Percentiles rank a stretch among this genome's conserved stretches.
These are phyloP conservation scores for Agelastica alni DNA, from an alignment of 2,888 invertebrate genomes.

Conservation along the genomic window DNA sequence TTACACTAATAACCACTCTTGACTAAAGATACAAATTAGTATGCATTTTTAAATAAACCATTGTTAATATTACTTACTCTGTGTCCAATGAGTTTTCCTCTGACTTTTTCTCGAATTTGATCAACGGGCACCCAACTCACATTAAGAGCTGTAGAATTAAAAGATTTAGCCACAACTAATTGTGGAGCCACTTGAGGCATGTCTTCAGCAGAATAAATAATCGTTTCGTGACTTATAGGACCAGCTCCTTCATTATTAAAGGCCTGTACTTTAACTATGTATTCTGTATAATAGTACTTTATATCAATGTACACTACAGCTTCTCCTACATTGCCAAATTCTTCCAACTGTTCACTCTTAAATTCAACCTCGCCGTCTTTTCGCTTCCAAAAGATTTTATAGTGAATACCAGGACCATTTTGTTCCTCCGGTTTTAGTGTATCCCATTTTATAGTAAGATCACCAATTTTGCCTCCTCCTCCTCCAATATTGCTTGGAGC, in stretches of 20 bases:
- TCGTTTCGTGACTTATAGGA: conserved; percentile 74
- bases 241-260: conserved; percentile 80
- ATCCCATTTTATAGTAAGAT: conserved; percentile 89
- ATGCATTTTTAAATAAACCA: too few relatives aligned
- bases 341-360: conserved; percentile 70
- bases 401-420: conserved; percentile 87
- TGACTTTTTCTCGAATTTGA: conserved; percentile 78
- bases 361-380: conserved; percentile 75
- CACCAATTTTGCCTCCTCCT: conserved; percentile 95
- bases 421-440: conserved; percentile 78
- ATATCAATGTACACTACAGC: conserved; percentile 77
- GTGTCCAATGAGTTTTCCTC: conserved; percentile 91
- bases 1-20: too few relatives aligned
- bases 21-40: too few relatives aligned
- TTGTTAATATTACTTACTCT: conserved; percentile 68
- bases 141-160: conserved; percentile 90
- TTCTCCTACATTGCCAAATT: conserved; percentile 75
- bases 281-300: conserved; percentile 79
- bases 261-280: conserved; percentile 82
- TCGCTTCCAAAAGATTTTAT: conserved; percentile 87
- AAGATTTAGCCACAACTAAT: conserved; percentile 75
- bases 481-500: conserved; percentile 80
- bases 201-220: conserved; percentile 86
- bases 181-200: conserved; percentile 92
- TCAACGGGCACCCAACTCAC: conserved; percentile 90